Evolutionary conservation across 1,140 invertebrate genomes (phyloP).

Genomic region (Drosophila aff.): DNA sequence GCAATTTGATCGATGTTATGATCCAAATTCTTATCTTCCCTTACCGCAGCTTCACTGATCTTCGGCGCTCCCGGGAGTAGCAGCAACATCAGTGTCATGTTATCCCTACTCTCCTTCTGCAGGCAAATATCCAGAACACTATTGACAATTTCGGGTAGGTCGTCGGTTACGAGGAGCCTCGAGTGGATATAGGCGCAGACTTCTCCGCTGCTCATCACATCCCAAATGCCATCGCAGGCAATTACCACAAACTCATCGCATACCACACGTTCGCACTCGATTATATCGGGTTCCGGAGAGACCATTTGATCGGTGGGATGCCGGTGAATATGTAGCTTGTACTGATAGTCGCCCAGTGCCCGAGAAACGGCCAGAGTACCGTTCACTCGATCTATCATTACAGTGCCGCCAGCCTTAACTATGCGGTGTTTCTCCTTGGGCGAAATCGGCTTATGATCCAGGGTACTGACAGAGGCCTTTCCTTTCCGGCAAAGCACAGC

Average conservation of each 20-base stretch:
- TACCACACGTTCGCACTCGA: neutral
- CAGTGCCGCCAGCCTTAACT: conserved; percentile 14
- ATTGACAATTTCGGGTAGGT: conserved; percentile 20
- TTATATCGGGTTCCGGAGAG: conserved; percentile 29
- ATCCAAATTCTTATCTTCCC: conserved; percentile 7
- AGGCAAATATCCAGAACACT: conserved; percentile 30
- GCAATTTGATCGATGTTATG: conserved; percentile 4
- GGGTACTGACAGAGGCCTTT: neutral
- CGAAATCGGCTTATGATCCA: conserved; percentile 19
- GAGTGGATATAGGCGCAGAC: conserved; percentile 19
- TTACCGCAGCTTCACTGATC: conserved; percentile 7
- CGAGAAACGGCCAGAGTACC: conserved; percentile 30
- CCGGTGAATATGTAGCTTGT: neutral
- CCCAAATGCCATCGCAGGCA: conserved; percentile 40
- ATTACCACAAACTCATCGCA: conserved; percentile 25
- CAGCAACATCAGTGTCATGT: conserved; percentile 26
- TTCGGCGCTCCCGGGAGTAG: conserved; percentile 19
- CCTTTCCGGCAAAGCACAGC: conserved; percentile 9
- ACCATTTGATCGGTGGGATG: conserved; percentile 9
- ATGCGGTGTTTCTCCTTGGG: conserved; percentile 13
- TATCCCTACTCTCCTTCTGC: conserved; percentile 30
- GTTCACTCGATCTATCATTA: conserved; percentile 27
- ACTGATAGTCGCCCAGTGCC: conserved; percentile 27
- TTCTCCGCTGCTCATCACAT: conserved; percentile 22
- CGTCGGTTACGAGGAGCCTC: conserved; percentile 6